A percentile compares a stretch with the other conserved stretches of the same genome.
These are phyloP conservation scores for Apostichopus japonicus DNA, from an alignment of 35 echinoderm and acorn worm genomes.

Conservation along the genomic window DNA sequence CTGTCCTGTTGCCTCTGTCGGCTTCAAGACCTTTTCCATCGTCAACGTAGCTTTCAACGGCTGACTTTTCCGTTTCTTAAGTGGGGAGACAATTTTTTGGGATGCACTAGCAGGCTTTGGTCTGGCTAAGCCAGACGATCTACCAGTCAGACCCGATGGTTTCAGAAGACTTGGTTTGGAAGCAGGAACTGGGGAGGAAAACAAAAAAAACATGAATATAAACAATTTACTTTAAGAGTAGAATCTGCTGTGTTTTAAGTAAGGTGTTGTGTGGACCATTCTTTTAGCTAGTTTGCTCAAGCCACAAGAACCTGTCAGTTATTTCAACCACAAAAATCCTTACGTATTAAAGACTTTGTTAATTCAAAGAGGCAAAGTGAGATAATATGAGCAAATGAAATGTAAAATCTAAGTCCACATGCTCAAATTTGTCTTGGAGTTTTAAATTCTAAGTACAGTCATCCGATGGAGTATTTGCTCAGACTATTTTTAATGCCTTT, in stretches of 20 bases:
- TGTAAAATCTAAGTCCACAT: too few relatives aligned
- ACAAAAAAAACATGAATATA: neutral
- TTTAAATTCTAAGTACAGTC: too few relatives aligned
- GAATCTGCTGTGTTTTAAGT: neutral
- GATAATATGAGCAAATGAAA: too few relatives aligned
- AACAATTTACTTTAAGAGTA: too few relatives aligned
- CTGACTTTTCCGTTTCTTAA: constrained; percentile 33
- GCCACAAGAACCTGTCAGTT: neutral
- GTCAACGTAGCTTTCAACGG: constrained; percentile 44
- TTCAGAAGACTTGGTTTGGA: constrained; percentile 43
- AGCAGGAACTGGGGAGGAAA: constrained; percentile 11
- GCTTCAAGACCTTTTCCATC: neutral
- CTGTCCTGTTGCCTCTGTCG: neutral
- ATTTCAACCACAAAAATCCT: neutral
- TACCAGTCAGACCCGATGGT: neutral
- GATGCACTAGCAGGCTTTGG: neutral
- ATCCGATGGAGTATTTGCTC: too few relatives aligned
- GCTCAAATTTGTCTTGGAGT: too few relatives aligned
- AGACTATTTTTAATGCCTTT: too few relatives aligned
- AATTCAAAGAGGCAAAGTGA: too few relatives aligned
- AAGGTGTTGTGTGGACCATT: neutral
- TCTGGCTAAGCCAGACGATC: constrained; percentile 27
- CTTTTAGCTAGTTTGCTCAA: neutral
- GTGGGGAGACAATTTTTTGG: neutral
- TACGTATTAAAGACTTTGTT: too few relatives aligned